Base-by-base conservation (phyloP, 1,140 invertebrate genomes). In the Aphaenogaster rudis region DNA sequence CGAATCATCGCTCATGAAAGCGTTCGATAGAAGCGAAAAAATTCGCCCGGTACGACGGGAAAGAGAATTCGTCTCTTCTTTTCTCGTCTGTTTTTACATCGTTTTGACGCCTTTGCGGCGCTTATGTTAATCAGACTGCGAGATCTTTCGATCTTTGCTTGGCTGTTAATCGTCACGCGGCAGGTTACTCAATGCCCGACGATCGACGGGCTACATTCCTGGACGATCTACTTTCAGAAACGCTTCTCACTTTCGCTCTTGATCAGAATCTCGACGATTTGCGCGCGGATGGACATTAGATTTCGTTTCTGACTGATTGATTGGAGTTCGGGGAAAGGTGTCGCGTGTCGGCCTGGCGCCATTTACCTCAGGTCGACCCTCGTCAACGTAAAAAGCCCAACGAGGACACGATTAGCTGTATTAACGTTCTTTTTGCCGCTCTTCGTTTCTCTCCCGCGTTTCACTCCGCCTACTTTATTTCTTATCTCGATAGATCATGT, bases 1-100 rank as follows among this genome's bases (percentile, higher is more conserved):
- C 80, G 57, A 76, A 63, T 84, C 80, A 84, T 84, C 69, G 54
- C 21, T 48, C 59, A 50, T 61, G 71, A 76, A 74, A 82, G 80
- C 80, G 39, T 28, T 61, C 54, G 67, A 17, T 21, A 61, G 61
- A 39, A 84, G 54, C 36, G 54, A 74, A 84, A 84, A 84, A 84
- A 61, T 84, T 59, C 17, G 15, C 13, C 17, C 28, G 39, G 28
- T 28, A n/a, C 2, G 69, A 21, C 17, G 42, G 11, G 21, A 48
- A 21, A 33, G 59, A 28, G 45, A 69, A 36, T 33, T 48, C 39
- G 9, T 42, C n/a, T 28, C 28, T 13, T 72, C 28, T 33, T 42
- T 39, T 54, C 21, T 69, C 3, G 48, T n/a, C n/a, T 17, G 59
- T 36, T 42, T 42, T 59, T 28, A n/a, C 15, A 17, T 36, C 8